Base-by-base conservation (phyloP, 1,140 invertebrate species). In the Diprion similis region DNA sequence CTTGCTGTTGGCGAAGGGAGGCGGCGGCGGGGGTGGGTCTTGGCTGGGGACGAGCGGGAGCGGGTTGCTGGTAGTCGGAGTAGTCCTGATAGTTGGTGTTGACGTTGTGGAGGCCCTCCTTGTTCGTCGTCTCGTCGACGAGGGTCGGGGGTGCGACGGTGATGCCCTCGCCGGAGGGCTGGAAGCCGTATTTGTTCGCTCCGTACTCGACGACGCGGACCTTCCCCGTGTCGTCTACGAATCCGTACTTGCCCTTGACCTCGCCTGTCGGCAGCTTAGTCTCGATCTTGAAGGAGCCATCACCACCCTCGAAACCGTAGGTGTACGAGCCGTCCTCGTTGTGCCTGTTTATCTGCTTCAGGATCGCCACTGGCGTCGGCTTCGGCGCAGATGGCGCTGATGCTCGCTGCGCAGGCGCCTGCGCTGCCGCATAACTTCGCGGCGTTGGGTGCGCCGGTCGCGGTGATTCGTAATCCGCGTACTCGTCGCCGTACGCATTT, bases 261-360 rank as follows among this genome's bases (percentile, higher is more conserved):
- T 95, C 93, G 0, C 95, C 95, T 17, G 90, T 92, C 0, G 92
- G 90, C 46, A 93, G 85, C 81, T 96, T 95, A 9, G 94, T 95
- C 83, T 96, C 94, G 77, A 96, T 95, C 85, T 96, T 96, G 86
- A 96, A 95, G 7, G 93, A 93, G 65, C 95, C 95, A 80, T 95
- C 94, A 13, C 92, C 94, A 10, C 93, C 94, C 83, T 96, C 94
- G 84, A 95, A 96, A 0, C 94, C 95, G 78, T 95, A 96, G 0
- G 95, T 96, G 84, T 96, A 96, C 0, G 94, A 94, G 69, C 95
- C 95, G 82, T 96, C 94, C 81, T 95, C 94, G 77, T 95, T 95
- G 88, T 95, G 94, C 79, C 94, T 92, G 88, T 96, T 95, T 73
- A 96, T 95, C 85, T 96, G 94, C 83, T 95, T 95, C 24, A 96